Evolutionary conservation across 2,113 vertebrate species (phyloP).

Genomic region (Addax nasomaculatus): DNA sequence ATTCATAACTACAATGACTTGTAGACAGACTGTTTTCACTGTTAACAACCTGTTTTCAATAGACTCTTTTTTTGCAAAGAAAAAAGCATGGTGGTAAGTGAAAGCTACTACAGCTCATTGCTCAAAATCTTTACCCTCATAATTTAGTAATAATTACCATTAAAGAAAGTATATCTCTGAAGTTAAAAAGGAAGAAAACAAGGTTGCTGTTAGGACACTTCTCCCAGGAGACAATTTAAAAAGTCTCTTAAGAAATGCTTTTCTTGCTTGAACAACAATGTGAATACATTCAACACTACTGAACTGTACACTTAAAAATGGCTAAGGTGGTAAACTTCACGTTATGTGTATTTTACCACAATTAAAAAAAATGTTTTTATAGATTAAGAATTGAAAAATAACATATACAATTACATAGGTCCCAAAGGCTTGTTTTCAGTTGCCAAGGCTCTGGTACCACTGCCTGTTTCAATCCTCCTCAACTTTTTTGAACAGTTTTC

Average conservation of each 20-base stretch:
- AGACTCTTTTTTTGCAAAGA: background rate
- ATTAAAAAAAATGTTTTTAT: background rate
- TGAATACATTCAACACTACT: background rate
- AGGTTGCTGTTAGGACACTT: constrained; percentile 21
- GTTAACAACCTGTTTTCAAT: constrained; percentile 8
- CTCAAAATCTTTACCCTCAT: background rate
- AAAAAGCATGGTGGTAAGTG: background rate
- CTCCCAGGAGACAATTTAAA: background rate
- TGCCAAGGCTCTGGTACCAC: background rate
- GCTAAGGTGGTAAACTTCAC: background rate
- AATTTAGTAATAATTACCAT: background rate
- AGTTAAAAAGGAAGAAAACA: background rate
- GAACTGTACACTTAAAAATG: background rate
- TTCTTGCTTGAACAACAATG: background rate
- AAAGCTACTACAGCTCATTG: background rate
- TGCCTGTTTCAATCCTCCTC: background rate
- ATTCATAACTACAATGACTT: background rate
- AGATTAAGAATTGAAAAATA: background rate
- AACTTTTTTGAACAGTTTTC: background rate
- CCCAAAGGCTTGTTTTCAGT: constrained; percentile 3
- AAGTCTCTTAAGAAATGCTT: background rate
- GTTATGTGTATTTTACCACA: background rate
- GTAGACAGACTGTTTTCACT: background rate
- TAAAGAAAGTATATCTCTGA: background rate
- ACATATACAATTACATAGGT: background rate